Evolutionary conservation across 2,888 invertebrate species (phyloP).

Genomic region (Panzeria rudis): DNA sequence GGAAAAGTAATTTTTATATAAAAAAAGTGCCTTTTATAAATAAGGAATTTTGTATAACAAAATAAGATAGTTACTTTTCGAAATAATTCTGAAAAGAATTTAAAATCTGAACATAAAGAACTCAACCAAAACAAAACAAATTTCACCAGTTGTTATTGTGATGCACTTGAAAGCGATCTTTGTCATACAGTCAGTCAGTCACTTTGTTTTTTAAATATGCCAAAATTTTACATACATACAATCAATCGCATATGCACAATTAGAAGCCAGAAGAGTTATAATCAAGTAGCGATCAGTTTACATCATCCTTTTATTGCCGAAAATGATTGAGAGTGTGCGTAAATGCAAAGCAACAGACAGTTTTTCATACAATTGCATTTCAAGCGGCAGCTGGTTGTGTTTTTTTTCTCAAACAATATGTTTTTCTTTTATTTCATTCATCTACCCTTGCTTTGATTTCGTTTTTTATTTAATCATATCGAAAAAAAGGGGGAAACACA

Average conservation of each 20-base stretch:
- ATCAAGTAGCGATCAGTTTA: constrained; percentile 70
- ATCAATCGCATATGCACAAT: constrained; percentile 5
- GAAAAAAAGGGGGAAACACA: constrained; percentile 48
- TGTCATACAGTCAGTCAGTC: constrained; percentile 47
- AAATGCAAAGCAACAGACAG: constrained; percentile 42
- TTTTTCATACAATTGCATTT: constrained; percentile 30
- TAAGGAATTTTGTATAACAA: too few relatives aligned
- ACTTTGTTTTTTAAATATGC: constrained; percentile 32
- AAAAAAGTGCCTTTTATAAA: background rate
- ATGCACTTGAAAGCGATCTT: constrained; percentile 65
- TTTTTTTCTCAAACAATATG: constrained; percentile 51
- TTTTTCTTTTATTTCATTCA: constrained; percentile 42
- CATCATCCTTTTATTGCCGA: constrained; percentile 51
- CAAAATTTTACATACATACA: constrained; percentile 2
- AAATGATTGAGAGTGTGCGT: constrained; percentile 5
- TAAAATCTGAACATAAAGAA: background rate
- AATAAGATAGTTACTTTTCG: too few relatives aligned
- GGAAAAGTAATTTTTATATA: background rate
- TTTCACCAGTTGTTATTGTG: constrained; percentile 13
- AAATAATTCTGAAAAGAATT: constrained; percentile 1
- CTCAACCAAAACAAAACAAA: background rate
- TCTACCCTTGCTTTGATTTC: constrained; percentile 68
- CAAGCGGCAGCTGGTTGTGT: constrained; percentile 51
- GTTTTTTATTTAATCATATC: constrained; percentile 28
- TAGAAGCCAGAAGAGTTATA: constrained; percentile 51